Evolutionary conservation across 2,888 invertebrate species (phyloP), one percentile per base, ranked within the genome.

Genomic region (Hirudinaria manillensis): DNA sequence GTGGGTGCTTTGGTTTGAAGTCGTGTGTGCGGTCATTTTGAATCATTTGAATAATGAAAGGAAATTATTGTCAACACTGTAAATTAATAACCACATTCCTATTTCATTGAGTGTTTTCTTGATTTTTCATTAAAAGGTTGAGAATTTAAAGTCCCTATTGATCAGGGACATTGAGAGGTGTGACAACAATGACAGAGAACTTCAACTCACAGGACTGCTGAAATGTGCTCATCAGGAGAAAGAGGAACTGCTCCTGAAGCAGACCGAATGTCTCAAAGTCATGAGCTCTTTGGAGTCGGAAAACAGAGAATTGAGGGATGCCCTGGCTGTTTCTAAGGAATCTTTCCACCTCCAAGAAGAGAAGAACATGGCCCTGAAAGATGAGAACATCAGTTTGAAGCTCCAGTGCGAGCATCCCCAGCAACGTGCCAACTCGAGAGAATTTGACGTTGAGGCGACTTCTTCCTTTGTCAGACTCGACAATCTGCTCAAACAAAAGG

Each of bases 141-240:
- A 92, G 80, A 92, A 92, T 0, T 86, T 95, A 66, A 93, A 93
- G 84, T 92, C 68, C 2, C 27, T 68, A 10, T 34, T 68, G 36
- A 68, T 68, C n/a, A 32, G 36, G n/a, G 36, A 68, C 16, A 68
- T 34, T 13, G 68, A 68, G 13, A 68, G 36, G n/a, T n/a, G 36
- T 36, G 68, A 34, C 68, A 68, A 32, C 21, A 68, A 68, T 32
- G 68, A 34, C 65, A 80, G 83, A 68, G 85, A 86, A 76, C 79
- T 81, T 80, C 92, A 93, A 83, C 87, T 95, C 61, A 89, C 93
- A 34, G 92, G 92, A 81, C 88, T 94, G 72, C 87, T 94, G 13
- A 93, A 93, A 76, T 81, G 82, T 74, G 83, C 83, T 32, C 81
- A 83, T 78, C 83, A 82, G 76, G 84, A 84, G 77, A 79, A 82